phyloP scores from a whole-genome alignment of 2,888 invertebrate species.

The Labia minor region DNA sequence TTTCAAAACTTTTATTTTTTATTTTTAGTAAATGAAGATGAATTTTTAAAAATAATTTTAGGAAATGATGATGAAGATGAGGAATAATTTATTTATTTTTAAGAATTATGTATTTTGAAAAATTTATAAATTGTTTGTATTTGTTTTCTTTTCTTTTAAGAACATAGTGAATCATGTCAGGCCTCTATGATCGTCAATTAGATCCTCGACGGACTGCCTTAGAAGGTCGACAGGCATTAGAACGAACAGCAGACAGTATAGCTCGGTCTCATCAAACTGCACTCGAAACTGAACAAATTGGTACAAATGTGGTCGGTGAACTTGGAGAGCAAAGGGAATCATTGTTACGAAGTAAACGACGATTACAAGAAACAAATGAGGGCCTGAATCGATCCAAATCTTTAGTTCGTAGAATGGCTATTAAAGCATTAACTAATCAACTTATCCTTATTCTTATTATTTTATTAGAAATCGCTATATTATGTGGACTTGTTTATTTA shows the following conservation, averaged over 20 bases:
- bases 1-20: slow-evolving; percentile 16
- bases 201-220: slow-evolving; percentile 46
- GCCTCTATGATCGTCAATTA: slow-evolving; percentile 35
- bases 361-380: slow-evolving; percentile 60
- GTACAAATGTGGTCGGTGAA: slow-evolving; percentile 63
- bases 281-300: slow-evolving; percentile 69
- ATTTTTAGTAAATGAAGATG: slow-evolving; percentile 23
- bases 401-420: slow-evolving; percentile 54
- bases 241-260: slow-evolving; percentile 51
- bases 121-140: not conserved
- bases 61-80: slow-evolving; percentile 1
- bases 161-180: not conserved
- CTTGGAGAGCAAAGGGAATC: slow-evolving; percentile 65
- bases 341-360: slow-evolving; percentile 50
- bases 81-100: not conserved
- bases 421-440: slow-evolving; percentile 64
- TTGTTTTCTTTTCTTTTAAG: too few relatives aligned
- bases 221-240: slow-evolving; percentile 45
- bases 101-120: not conserved
- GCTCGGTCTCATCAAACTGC: slow-evolving; percentile 61
- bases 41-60: slow-evolving; percentile 20
- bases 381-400: slow-evolving; percentile 53
- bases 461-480: slow-evolving; percentile 54
- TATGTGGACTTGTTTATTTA: slow-evolving; percentile 50
- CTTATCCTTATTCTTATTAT: slow-evolving; percentile 62